A percentile compares a stretch with the other conserved stretches of the same genome.
Evolutionary conservation across 2,113 vertebrate genomes (phyloP).

Genomic region (Triplophysa rosa): DNA sequence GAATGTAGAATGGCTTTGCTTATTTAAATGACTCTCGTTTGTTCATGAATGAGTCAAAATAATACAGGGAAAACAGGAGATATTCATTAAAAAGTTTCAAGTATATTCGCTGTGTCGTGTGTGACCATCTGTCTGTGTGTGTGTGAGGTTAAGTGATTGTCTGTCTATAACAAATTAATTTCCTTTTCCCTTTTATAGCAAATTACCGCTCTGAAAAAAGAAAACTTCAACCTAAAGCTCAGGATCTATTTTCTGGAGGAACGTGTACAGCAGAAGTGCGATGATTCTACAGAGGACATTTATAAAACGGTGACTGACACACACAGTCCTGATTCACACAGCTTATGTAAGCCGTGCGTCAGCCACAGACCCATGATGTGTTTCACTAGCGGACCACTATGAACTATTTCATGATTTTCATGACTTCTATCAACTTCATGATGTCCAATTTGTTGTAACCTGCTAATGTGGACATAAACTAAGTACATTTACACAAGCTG

Average conservation of each 20-base stretch:
- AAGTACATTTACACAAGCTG: too few species aligned
- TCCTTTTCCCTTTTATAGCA: slow-evolving; percentile 74
- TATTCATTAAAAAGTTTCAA: not conserved
- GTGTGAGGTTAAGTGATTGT: not conserved
- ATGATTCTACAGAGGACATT: slow-evolving; percentile 87
- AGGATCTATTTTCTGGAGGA: slow-evolving; percentile 98
- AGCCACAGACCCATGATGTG: too few species aligned
- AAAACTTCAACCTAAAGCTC: slow-evolving; percentile 97
- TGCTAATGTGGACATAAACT: too few species aligned
- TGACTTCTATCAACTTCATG: too few species aligned
- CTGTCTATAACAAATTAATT: slow-evolving; percentile 9
- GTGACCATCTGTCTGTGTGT: not conserved
- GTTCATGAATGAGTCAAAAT: not conserved
- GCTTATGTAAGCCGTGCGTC: too few species aligned
- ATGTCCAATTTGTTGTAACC: too few species aligned
- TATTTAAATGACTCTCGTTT: slow-evolving; percentile 27
- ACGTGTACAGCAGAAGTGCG: slow-evolving; percentile 90
- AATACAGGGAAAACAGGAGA: not conserved
- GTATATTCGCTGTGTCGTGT: not conserved
- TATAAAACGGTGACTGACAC: slow-evolving; percentile 82
- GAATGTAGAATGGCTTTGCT: not conserved
- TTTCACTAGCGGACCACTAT: too few species aligned
- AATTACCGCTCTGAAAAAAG: slow-evolving; percentile 96
- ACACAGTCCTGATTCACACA: slow-evolving; percentile 1
- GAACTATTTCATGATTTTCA: too few species aligned